Evolutionary conservation across 2,113 vertebrate genomes (phyloP).

Genomic region (mouse (Mus musculus)): DNA sequence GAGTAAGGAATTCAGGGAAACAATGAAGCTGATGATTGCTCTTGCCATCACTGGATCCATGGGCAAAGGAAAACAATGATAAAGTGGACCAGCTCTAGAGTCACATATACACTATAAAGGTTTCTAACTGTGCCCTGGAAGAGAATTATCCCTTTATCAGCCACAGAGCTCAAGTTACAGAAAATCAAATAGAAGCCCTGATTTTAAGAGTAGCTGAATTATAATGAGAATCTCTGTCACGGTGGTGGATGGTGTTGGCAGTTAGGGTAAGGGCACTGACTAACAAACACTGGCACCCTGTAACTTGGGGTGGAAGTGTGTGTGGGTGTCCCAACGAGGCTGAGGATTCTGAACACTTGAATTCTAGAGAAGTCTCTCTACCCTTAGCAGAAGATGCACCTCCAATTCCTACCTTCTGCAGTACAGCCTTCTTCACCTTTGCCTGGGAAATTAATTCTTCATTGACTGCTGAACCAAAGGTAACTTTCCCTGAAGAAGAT

Average conservation of each 20-base stretch:
- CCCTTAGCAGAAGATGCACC: not conserved
- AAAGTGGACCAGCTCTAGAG: not conserved
- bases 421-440: not conserved
- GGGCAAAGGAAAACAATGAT: not conserved
- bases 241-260: too few relatives aligned
- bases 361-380: not conserved
- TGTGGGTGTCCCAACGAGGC: rapidly evolving
- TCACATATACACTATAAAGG: not conserved
- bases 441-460: not conserved
- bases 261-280: not conserved
- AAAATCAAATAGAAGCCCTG: not conserved
- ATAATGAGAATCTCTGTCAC: not conserved
- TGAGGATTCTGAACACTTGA: not conserved
- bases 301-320: too few relatives aligned
- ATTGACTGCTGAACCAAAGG: not conserved
- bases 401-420: not conserved
- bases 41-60: not conserved
- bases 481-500: not conserved
- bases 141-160: not conserved
- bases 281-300: not conserved
- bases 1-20: not conserved
- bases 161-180: not conserved
- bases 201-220: not conserved
- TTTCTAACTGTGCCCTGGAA: not conserved
- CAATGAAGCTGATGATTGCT: not conserved